Conservation (phyloP, 92 coral and sea anemone genomes). For the Umimayanthus chanpuru region DNA sequence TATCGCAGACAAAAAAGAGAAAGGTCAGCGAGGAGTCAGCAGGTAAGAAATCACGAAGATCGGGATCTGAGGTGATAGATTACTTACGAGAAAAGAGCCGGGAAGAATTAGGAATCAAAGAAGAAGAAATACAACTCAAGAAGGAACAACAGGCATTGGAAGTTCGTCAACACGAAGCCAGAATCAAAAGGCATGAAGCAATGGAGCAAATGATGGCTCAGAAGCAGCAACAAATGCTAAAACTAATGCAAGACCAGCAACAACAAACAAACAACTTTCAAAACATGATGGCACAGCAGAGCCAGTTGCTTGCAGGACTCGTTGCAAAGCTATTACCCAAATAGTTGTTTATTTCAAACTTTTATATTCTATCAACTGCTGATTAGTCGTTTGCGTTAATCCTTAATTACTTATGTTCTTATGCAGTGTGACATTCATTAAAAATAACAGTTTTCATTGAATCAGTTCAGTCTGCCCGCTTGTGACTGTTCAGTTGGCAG, state of each 20-base stretch:
- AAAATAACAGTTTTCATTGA: constrained; percentile 12
- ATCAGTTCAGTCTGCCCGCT: background rate
- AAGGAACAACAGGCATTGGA: constrained; percentile 18
- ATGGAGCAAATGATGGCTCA: constrained; percentile 1
- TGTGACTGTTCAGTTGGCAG: constrained; percentile 4
- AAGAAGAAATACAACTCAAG: background rate
- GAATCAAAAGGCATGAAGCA: constrained; percentile 14
- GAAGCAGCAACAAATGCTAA: constrained; percentile 11
- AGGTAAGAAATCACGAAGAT: constrained; percentile 14
- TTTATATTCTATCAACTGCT: background rate
- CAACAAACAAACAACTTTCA: constrained; percentile 16
- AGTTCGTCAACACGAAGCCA: background rate
- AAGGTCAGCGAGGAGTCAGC: constrained; percentile 6
- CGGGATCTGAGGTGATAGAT: background rate
- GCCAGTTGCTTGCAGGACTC: constrained; percentile 26
- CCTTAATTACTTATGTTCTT: background rate
- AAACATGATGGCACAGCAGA: constrained; percentile 27
- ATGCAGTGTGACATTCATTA: no score
- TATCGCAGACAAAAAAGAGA: constrained; percentile 18
- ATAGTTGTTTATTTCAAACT: background rate
- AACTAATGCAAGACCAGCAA: constrained; percentile 25
- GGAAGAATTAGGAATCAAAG: constrained; percentile 9
- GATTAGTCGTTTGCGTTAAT: background rate
- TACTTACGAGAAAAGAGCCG: constrained; percentile 17
- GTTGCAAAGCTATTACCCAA: constrained; percentile 15